A percentile compares a stretch with the other conserved stretches of the same genome.
phyloP scores from a whole-genome alignment of 2,797 vertebrate genomes.

The Falco biarmicus region DNA sequence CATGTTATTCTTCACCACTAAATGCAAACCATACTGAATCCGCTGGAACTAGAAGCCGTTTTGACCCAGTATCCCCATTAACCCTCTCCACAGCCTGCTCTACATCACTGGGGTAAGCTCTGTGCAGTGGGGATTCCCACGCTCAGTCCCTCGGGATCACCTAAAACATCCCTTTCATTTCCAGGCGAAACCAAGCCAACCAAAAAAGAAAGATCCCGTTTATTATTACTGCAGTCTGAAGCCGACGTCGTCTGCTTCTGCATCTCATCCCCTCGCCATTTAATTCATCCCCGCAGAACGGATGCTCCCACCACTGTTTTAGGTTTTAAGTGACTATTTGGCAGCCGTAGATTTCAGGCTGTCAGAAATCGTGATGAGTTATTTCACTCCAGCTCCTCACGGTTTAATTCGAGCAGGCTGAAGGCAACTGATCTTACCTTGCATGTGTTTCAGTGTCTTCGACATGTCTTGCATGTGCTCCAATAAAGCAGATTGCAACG shows the following conservation, averaged over 20 bases:
- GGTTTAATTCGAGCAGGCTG: background rate
- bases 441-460: accelerated
- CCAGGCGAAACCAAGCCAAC: background rate
- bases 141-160: background rate
- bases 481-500: background rate
- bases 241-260: background rate
- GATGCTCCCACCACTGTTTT: accelerated
- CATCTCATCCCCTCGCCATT: background rate
- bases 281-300: accelerated
- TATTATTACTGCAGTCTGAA: background rate
- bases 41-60: background rate
- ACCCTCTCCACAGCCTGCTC: background rate
- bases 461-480: accelerated
- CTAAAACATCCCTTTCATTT: background rate
- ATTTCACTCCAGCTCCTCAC: background rate
- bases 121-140: background rate
- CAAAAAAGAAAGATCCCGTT: background rate
- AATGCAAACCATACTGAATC: background rate
- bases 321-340: background rate
- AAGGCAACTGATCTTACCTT: background rate
- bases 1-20: accelerated
- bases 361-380: background rate
- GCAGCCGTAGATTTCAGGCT: background rate
- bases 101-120: background rate
- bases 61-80: background rate